Percentiles rank a stretch among this genome's conserved stretches.
phyloP scores from a whole-genome alignment of 2,888 invertebrate species.

The Cabera pusaria region DNA sequence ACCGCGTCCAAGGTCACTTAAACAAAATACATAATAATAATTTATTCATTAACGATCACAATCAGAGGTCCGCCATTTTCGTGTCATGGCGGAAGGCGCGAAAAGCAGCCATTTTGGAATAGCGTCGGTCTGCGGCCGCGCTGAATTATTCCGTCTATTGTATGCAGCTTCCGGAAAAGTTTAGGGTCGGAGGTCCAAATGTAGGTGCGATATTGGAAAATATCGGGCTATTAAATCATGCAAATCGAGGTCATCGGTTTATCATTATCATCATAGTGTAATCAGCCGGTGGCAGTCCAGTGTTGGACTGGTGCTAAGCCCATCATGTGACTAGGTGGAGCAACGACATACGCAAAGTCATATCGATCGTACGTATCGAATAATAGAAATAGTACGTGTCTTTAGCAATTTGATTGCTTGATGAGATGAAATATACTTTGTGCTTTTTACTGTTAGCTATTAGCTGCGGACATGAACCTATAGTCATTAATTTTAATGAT shows the following conservation, averaged over 20 bases:
- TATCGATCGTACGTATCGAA: too few relatives aligned
- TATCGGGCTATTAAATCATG: conserved; percentile 14
- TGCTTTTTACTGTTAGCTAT: conserved; percentile 7
- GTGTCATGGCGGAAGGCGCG: conserved; percentile 42
- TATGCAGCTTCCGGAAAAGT: conserved; percentile 71
- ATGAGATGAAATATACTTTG: too few relatives aligned
- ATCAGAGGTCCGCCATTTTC: conserved; percentile 28
- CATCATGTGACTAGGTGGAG: too few relatives aligned
- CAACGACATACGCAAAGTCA: too few relatives aligned
- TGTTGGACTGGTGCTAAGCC: too few relatives aligned
- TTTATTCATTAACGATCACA: conserved; percentile 53
- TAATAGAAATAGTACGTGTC: too few relatives aligned
- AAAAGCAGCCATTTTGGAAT: conserved; percentile 50
- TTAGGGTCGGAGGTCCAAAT: conserved; percentile 58
- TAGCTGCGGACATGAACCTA: conserved; percentile 17
- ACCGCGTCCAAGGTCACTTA: conserved; percentile 71
- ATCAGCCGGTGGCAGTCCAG: too few relatives aligned
- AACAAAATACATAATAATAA: conserved; percentile 60
- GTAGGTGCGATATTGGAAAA: conserved; percentile 21
- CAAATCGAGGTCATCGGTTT: conserved; percentile 10
- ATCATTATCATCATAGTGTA: too few relatives aligned
- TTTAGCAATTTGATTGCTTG: too few relatives aligned
- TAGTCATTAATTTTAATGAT: conserved; percentile 27
- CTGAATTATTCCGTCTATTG: conserved; percentile 49
- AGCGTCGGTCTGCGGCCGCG: conserved; percentile 24